Conservation (phyloP, 2,113 vertebrate genomes). For the Sinocyclocheilus grahami region DNA sequence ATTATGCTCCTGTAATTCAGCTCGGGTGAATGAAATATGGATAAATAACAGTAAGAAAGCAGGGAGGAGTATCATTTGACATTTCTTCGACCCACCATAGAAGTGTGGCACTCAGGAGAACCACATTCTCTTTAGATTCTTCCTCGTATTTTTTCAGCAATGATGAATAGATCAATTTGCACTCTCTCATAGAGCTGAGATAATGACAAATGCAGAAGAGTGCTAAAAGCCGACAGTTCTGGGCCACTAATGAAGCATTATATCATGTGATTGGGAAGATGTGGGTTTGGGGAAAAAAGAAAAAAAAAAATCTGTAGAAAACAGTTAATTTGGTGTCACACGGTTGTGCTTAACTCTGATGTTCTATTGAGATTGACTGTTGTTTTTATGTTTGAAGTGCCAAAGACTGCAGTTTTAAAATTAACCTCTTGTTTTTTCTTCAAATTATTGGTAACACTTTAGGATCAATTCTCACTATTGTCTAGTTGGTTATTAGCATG, state of each 20-base stretch:
- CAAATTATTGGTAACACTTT: neutral
- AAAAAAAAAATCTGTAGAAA: slow-evolving; percentile 25
- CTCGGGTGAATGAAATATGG: neutral
- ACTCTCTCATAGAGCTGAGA: slow-evolving; percentile 52
- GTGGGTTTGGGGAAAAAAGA: slow-evolving; percentile 40
- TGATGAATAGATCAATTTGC: slow-evolving; percentile 65
- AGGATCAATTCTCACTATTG: too few relatives aligned
- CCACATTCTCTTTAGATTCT: slow-evolving; percentile 33
- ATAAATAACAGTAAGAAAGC: slow-evolving; percentile 21
- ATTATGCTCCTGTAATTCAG: neutral
- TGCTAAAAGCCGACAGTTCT: slow-evolving; percentile 64
- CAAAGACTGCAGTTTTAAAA: neutral
- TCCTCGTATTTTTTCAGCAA: slow-evolving; percentile 50
- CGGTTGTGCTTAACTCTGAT: neutral
- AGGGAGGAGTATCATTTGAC: slow-evolving; percentile 17
- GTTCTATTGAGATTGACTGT: neutral
- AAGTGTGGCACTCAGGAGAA: neutral
- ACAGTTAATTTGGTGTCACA: slow-evolving; percentile 31
- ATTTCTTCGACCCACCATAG: neutral
- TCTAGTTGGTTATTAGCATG: too few relatives aligned
- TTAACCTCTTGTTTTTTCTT: neutral
- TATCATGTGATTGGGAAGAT: slow-evolving; percentile 48
- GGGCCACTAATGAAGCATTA: slow-evolving; percentile 59
- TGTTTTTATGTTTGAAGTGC: neutral
- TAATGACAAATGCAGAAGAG: slow-evolving; percentile 60